A percentile compares a stretch with the other conserved stretches of the same genome.
Evolutionary conservation across 2,797 vertebrate species (phyloP).

Genomic region (Hybognathus amarus): DNA sequence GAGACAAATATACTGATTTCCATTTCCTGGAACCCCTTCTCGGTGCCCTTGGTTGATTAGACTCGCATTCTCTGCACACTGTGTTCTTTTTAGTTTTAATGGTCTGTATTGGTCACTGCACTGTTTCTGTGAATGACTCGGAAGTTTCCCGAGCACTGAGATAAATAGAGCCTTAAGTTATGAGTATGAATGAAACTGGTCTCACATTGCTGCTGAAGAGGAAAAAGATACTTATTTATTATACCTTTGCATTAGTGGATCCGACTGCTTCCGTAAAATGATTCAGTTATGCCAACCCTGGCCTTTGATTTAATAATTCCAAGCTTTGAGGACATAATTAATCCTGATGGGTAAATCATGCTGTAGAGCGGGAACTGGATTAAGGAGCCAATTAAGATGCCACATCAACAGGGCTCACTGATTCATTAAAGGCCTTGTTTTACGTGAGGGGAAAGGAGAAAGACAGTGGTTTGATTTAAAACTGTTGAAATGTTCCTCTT

Average conservation of each 20-base stretch:
- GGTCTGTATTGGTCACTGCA: neutral
- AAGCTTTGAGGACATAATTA: slow-evolving; percentile 74
- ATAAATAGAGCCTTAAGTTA: slow-evolving; percentile 18
- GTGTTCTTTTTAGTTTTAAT: slow-evolving; percentile 17
- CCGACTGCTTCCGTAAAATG: slow-evolving; percentile 15
- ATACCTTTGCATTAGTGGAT: slow-evolving; percentile 39
- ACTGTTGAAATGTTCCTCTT: slow-evolving; percentile 11
- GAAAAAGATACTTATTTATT: slow-evolving; percentile 44
- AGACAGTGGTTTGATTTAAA: slow-evolving; percentile 10
- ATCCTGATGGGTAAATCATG: slow-evolving; percentile 78
- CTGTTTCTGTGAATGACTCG: slow-evolving; percentile 19
- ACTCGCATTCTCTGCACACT: neutral
- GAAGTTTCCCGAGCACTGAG: neutral
- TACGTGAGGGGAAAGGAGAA: slow-evolving; percentile 8
- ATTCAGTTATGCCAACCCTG: slow-evolving; percentile 59
- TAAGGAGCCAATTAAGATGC: slow-evolving; percentile 71
- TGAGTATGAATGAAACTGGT: neutral
- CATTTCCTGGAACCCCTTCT: slow-evolving; percentile 5
- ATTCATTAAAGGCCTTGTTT: slow-evolving; percentile 39
- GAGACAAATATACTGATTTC: slow-evolving; percentile 12
- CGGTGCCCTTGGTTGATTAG: neutral
- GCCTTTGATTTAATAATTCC: slow-evolving; percentile 67
- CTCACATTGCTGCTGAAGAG: slow-evolving; percentile 13
- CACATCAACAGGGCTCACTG: slow-evolving; percentile 73
- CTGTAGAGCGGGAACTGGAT: slow-evolving; percentile 67